Evolutionary conservation across 2,113 vertebrate genomes (phyloP), one percentile per base, ranked within the genome.

Genomic region (Cephalopholis sonnerati): DNA sequence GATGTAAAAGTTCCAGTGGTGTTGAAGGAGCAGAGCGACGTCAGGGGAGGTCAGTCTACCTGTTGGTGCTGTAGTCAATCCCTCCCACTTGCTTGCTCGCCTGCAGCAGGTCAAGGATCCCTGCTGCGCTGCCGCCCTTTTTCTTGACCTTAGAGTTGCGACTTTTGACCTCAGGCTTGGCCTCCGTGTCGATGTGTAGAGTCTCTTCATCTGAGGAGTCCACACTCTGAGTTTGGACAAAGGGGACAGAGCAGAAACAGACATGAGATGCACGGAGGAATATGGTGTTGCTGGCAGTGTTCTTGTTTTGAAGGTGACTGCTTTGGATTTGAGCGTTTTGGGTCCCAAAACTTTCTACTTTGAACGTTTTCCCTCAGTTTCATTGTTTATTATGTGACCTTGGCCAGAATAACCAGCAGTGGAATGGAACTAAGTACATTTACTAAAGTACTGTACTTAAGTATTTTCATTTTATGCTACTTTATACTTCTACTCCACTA

Each of bases 21-120:
- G 61, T 32, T 51, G 71, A 67, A 59, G 67, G 79, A 41, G 18
- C 54, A 18, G 13, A 79, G 61, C 15, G 48, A 41, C 46, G 68
- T 53, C 13, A 46, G 54, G 41, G 5, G 6, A 29, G 46, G 8
- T 32, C 8, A 12, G 32, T 93, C 5, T 97, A 99, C 98, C 98
- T 99, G 96, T 97, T 99, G 91, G 97, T 92, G 92, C 96, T 97
- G 95, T 99, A 99, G 90, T 99, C 98, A 3, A 99, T 97, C 9
- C 97, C 97, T 9, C 98, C 98, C 78, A 99, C 98, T 96, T 99
- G 97, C 92, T 99, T 99, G 91, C 98, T 99, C 81, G 98, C 98
- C 93, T 99, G 98, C 87, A 99, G 94, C 89, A 99, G 96, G 92
- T 99, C 98, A 72, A 99, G 95, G 73, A 99, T 99, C 82, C 98